Evolutionary conservation across 2,797 vertebrate genomes (phyloP), one percentile per base, ranked within the genome.

Genomic region (Gobio occitaniae): DNA sequence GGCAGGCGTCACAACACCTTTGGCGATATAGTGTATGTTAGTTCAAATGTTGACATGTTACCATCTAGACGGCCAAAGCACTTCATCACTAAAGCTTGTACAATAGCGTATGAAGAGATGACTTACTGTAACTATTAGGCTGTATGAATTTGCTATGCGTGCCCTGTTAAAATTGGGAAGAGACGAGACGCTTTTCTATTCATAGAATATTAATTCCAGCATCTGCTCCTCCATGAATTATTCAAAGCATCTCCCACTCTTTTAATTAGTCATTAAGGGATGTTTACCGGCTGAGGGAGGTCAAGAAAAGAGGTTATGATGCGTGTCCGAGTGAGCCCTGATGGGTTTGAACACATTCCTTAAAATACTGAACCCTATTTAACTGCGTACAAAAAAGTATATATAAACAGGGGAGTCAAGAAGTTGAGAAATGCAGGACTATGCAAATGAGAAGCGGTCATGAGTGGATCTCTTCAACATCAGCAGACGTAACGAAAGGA

Each of bases 141-240:
- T 77, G 25, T 56, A 70, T 59, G 69, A 71, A 88, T 86, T 79
- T 61, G 66, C 61, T 65, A 32, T 65, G 32, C 16, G 63, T 65
- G 63, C 25, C 63, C 25, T 2, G 61, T 81, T 16, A 61, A 56
- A 50, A 36, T 25, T 48, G 66, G 54, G 29, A 21, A 50, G 59
- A 69, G 82, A 76, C 38, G 19, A 50, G 36, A 71, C 25, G 77
- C 75, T 71, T 78, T 77, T 86, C 85, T 87, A 89, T 86, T 90
- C 78, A 83, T 76, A 77, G 82, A 87, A 86, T 71, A 85, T 87
- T 54, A 84, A 88, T 78, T 88, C 82, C 44, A 94, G 94, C 94
- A 95, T 95, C 94, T 95, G 95, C 89, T 92, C 90, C 89, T 89
- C 77, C 89, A 95, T 95, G 91, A 94, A 95, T 94, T 93, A 95